Evolutionary conservation across 2,113 vertebrate species (phyloP), one percentile per base, ranked within the genome.

Genomic region (Equus przewalskii): DNA sequence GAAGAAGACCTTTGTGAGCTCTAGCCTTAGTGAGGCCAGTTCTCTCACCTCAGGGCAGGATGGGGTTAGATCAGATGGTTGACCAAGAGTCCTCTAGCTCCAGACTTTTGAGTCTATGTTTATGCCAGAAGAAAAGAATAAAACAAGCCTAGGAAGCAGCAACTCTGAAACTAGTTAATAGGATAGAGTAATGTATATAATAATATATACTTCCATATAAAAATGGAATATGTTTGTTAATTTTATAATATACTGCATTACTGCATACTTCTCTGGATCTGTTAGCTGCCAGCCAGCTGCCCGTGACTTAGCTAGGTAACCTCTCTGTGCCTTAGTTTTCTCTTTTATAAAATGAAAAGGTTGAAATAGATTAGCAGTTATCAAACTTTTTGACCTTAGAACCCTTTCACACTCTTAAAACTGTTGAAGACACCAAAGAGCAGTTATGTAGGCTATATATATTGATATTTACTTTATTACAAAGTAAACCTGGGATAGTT

Each of bases 401-500:
- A 88, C 19, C 62, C 26, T 79, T 90, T 58, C 91, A 65, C 8
- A 36, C 14, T 83, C 26, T 91, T 86, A 83, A 78, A 94, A 75
- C 22, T 92, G 24, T 67, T 87, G 41, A 67, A 62, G 44, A 84
- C 49, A 22, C 49, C 44, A 96, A 14, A 84, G 13, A 70, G 26
- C 54, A 65, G 62, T 93, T 93, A 67, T 76, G 15, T 89, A 91
- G 70, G 54, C 36, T 88, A 26, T 44, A 70, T 28, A 28, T 91
- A 36, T 67, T 62, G 30, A 64, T 69, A 83, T 79, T 95, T 94
- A 92, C 18, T 58, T 44, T 73, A 86, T 70, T 89, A 36, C 30
- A 94, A 89, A 49, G 95, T 82, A 94, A 92, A 96, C 80, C n/a
- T 81, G 36, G 73, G n/a, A 26, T 90, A 51, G 11, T 60, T 95